Base-by-base conservation (phyloP, 2,113 vertebrate species). In the Colaptes auratus region DNA sequence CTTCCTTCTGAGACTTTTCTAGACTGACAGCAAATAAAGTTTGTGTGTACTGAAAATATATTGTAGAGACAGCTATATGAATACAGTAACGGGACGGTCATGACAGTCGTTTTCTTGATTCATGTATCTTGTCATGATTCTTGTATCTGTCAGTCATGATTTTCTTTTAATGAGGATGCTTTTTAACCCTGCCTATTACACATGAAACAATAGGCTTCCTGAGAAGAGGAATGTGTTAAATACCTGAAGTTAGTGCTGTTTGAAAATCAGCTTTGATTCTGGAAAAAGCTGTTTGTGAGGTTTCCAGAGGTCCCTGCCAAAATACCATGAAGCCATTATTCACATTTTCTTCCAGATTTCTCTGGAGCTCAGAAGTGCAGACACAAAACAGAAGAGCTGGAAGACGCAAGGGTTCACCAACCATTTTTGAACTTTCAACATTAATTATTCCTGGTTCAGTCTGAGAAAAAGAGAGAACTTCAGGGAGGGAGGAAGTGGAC, bases 331-430 rank as follows among this genome's bases (percentile, higher is more conserved):
- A 63, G 85, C 86, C 15, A 82, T 94, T 80, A 83, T 81, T 95
- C 72, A 86, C 79, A 95, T 96, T 94, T 95, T 46, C 82, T 97
- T 95, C 88, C 74, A 96, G 91, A 91, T 92, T 90, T 90, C 86
- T 96, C 92, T 96, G 95, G 92, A 96, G 94, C 59, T 50, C 67
- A 90, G 79, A 94, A 96, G 31, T 50, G 42, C 64, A 96, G 90
- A 94, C 84, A 87, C 48, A 90, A 92, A 79, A 94, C 44, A 91
- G 60, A 88, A 82, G 14, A 96, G 39, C 66, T 93, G 91, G 88
- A 96, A 94, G 90, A 84, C 94, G 82, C 73, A 89, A 86, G 90
- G 90, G 86, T 97, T 94, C 92, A 91, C 84, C 84, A 80, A 88
- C 76, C 59, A 25, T 72, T 95, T 91, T 78, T 86, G 84, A 93